Evolutionary conservation across 2,113 vertebrate genomes (phyloP).

Genomic region (Callithrix jacchus): DNA sequence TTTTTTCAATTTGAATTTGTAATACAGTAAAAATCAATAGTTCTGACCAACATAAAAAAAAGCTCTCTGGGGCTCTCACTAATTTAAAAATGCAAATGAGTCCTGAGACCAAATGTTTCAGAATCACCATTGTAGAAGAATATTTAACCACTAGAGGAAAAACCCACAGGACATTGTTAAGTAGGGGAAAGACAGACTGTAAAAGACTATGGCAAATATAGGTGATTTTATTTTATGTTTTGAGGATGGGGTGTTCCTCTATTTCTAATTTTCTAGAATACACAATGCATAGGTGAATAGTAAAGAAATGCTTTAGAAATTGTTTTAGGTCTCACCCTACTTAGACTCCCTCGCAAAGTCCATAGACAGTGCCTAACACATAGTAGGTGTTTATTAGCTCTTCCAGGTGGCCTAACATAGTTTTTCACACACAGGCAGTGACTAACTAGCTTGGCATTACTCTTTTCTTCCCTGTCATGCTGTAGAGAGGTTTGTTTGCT

Average conservation of each 20-base stretch:
- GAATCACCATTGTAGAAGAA: background rate
- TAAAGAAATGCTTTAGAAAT: background rate
- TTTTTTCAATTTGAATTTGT: background rate
- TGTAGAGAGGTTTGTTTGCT: background rate
- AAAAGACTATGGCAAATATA: background rate
- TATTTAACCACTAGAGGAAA: background rate
- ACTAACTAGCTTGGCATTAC: background rate
- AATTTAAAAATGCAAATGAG: background rate
- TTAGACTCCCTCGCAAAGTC: background rate
- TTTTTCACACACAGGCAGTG: background rate
- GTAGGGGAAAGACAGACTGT: background rate
- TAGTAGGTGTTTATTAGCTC: background rate
- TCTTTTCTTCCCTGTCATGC: fast-evolving
- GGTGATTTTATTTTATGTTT: background rate
- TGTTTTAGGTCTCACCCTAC: background rate
- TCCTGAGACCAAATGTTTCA: background rate
- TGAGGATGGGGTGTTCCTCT: no score
- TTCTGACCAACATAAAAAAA: background rate
- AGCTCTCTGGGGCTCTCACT: background rate
- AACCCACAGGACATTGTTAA: background rate
- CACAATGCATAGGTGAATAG: background rate
- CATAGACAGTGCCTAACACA: background rate
- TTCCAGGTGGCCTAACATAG: background rate
- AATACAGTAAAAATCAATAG: background rate
- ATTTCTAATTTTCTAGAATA: background rate